Base-by-base conservation (phyloP, 2,797 vertebrate genomes). In the Coreius guichenoti region DNA sequence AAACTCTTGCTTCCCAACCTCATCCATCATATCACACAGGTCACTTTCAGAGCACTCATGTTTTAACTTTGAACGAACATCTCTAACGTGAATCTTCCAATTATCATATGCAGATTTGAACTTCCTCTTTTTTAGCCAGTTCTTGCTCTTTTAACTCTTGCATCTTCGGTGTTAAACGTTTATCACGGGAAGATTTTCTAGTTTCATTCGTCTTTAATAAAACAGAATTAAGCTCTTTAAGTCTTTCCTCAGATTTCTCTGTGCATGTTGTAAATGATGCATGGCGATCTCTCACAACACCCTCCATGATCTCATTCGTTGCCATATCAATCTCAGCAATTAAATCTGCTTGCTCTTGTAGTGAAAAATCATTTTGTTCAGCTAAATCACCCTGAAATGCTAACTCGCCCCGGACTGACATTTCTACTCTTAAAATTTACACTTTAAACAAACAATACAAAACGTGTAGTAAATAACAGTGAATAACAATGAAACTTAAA, bases 61-160 rank as follows among this genome's bases (percentile, higher is more conserved):
- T 39, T 69, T 69, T 12, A 68, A 33, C 31, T 68, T 68, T 4
- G 8, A 68, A 36, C 33, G 1, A 39, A 39, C 33, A 23, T 69
- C 67, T 69, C 33, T 84, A 8, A 70, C 45, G 29, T 36, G 19
- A 13, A 9, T 31, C 68, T 77, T 82, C 54, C 73, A 79, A 36
- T 85, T 82, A 19, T 80, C 43, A 23, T 68, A 77, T 63, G 56
- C n/a, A 63, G 72, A 67, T 16, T 68, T 81, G 5, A 85, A 81
- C 58, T 84, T 84, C 33, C 9, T 69, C 77, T 13, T 31, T 87
- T 75, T 76, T 69, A 39, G 17, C 3, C 29, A 29, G 47, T 51
- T 87, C 63, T 84, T 87, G 76, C n/a, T 81, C 82, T 75, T 80
- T 87, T 12, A 87, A 43, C 23, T 81, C 69, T 7, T 43, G 58